phyloP scores from a whole-genome alignment of 2,888 invertebrate genomes.

The Morpho helenor region DNA sequence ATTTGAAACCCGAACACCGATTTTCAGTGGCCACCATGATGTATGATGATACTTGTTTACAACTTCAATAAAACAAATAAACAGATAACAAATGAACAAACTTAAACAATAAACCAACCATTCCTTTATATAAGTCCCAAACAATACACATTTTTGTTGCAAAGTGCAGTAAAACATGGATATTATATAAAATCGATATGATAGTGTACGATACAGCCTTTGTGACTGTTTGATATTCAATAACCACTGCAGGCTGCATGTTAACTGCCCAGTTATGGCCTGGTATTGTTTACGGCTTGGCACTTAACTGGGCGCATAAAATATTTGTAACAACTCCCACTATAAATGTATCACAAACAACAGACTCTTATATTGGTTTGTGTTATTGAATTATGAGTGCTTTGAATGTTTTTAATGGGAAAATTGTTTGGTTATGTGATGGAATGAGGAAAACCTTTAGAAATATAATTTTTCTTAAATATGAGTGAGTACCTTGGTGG shows the following conservation, averaged over 20 bases:
- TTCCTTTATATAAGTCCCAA: no score
- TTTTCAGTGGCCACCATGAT: no score
- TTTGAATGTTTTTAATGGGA: background rate
- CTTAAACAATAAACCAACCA: no score
- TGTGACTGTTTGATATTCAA: slow-evolving; percentile 32
- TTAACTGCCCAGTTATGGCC: slow-evolving; percentile 27
- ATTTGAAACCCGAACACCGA: no score
- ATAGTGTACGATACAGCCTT: slow-evolving; percentile 18
- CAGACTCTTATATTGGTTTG: slow-evolving; percentile 17
- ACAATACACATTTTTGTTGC: background rate
- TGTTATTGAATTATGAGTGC: slow-evolving; percentile 10
- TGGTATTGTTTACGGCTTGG: slow-evolving; percentile 29
- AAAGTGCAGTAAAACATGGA: slow-evolving; percentile 3
- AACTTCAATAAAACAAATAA: no score
- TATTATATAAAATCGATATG: slow-evolving; percentile 21
- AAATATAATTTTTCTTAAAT: no score
- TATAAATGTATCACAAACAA: slow-evolving; percentile 23
- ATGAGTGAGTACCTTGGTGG: no score
- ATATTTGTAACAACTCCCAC: slow-evolving; percentile 28
- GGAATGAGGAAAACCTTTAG: no score
- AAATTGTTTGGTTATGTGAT: no score
- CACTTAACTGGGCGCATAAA: slow-evolving; percentile 28
- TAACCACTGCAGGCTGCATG: slow-evolving; percentile 26
- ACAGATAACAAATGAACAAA: no score
- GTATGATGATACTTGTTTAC: no score